Percentiles rank a stretch among this genome's conserved stretches.
Evolutionary conservation across 1,140 invertebrate species (phyloP).

Genomic region (Cyclina sinensis): DNA sequence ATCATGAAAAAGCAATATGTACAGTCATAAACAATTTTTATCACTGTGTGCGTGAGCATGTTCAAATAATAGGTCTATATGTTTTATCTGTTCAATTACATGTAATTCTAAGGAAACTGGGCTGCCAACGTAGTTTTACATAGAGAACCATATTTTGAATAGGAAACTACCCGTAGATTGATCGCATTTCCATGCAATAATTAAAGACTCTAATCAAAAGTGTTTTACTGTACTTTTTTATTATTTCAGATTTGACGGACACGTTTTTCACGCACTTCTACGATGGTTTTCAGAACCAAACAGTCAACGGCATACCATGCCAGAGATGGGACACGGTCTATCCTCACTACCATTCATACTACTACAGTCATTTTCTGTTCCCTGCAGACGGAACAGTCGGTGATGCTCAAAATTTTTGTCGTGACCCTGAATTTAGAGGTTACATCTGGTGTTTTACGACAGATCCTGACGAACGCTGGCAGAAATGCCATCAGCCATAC

Average conservation of each 20-base stretch:
- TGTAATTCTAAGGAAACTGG: too few relatives aligned
- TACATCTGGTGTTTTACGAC: constrained; percentile 12
- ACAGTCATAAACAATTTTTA: too few relatives aligned
- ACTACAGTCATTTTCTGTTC: neutral
- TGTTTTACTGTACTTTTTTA: too few relatives aligned
- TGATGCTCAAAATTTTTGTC: neutral
- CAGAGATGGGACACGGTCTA: neutral
- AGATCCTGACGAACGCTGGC: neutral
- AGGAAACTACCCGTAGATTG: too few relatives aligned
- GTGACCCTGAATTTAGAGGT: neutral
- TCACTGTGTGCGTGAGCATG: too few relatives aligned
- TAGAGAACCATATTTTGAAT: too few relatives aligned
- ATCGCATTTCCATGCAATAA: too few relatives aligned
- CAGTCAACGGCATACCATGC: neutral
- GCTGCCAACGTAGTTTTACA: too few relatives aligned
- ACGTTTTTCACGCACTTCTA: neutral
- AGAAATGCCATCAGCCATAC: neutral
- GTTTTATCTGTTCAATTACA: too few relatives aligned
- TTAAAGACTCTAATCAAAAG: too few relatives aligned
- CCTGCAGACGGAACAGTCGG: neutral
- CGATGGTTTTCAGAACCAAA: neutral
- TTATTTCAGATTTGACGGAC: neutral
- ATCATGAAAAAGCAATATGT: too few relatives aligned
- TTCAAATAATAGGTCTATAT: too few relatives aligned
- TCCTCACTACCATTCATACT: neutral